Percentiles rank a stretch among this genome's conserved stretches.
phyloP scores from a whole-genome alignment of 2,888 invertebrate genomes.

The Molanna angustata region DNA sequence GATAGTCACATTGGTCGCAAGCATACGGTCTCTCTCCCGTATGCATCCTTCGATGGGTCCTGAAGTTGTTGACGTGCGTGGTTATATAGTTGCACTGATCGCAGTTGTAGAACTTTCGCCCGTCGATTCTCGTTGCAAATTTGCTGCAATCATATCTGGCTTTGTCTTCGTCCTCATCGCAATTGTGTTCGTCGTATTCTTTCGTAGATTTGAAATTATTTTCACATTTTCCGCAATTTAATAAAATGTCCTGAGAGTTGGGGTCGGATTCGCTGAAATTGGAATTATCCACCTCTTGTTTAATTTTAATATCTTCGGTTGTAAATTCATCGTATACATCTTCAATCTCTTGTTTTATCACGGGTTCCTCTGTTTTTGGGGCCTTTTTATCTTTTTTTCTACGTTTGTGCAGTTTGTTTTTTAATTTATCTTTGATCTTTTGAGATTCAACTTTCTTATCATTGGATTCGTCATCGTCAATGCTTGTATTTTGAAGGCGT shows the following conservation, averaged over 20 bases:
- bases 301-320: not conserved
- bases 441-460: too few species aligned
- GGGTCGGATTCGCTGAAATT: too few species aligned
- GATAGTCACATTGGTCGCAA: not conserved
- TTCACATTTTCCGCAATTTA: too few species aligned
- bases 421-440: too few species aligned
- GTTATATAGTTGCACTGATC: not conserved
- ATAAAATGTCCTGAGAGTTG: too few species aligned
- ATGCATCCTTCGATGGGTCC: not conserved
- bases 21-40: not conserved
- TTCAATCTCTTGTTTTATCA: too few species aligned
- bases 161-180: not conserved
- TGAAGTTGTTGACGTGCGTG: not conserved
- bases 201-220: not conserved
- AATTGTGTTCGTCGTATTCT: not conserved
- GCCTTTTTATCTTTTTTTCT: too few species aligned
- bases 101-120: not conserved
- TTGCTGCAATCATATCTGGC: not conserved
- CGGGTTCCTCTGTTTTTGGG: too few species aligned
- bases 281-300: not conserved
- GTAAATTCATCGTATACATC: not conserved
- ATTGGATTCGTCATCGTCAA: too few species aligned
- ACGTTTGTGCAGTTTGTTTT: too few species aligned
- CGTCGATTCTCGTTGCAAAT: not conserved
- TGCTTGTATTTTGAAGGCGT: too few species aligned